Percentiles rank a stretch among this genome's conserved stretches.
Conservation (phyloP, 1,140 invertebrate species). For the Venturia canescens region DNA sequence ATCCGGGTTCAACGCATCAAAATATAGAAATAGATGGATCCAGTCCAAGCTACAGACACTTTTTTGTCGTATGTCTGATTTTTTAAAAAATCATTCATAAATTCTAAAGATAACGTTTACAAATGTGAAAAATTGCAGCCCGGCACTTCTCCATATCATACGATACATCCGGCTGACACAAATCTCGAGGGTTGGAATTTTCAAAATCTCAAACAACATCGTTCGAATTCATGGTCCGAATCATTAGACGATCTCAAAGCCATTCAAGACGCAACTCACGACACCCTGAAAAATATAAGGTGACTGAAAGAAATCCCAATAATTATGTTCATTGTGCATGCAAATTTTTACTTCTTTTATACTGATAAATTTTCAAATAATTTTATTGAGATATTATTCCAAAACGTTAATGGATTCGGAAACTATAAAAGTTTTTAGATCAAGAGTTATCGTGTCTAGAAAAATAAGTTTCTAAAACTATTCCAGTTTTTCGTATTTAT, state of each 20-base stretch:
- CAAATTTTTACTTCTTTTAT: neutral
- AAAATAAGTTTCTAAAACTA: no score
- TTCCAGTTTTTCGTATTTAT: no score
- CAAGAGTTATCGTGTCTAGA: no score
- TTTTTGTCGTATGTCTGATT: no score
- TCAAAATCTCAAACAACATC: constrained; percentile 82
- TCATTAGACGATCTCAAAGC: constrained; percentile 85
- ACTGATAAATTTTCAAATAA: no score
- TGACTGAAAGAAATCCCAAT: constrained; percentile 49
- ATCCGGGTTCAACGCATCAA: no score
- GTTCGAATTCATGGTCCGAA: constrained; percentile 94
- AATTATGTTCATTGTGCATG: no score
- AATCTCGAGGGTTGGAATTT: constrained; percentile 87
- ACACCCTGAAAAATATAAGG: constrained; percentile 69
- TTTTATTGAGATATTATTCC: no score
- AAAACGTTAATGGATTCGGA: no score
- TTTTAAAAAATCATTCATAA: neutral
- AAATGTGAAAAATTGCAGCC: constrained; percentile 76
- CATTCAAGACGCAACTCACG: constrained; percentile 66
- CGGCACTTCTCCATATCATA: constrained; percentile 93
- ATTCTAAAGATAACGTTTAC: neutral
- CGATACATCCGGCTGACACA: constrained; percentile 90
- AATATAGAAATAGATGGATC: no score
- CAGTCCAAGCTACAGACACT: no score
- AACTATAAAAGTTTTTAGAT: no score